Evolutionary conservation across 1,140 invertebrate genomes (phyloP).

Genomic region (Drosophila tristis): DNA sequence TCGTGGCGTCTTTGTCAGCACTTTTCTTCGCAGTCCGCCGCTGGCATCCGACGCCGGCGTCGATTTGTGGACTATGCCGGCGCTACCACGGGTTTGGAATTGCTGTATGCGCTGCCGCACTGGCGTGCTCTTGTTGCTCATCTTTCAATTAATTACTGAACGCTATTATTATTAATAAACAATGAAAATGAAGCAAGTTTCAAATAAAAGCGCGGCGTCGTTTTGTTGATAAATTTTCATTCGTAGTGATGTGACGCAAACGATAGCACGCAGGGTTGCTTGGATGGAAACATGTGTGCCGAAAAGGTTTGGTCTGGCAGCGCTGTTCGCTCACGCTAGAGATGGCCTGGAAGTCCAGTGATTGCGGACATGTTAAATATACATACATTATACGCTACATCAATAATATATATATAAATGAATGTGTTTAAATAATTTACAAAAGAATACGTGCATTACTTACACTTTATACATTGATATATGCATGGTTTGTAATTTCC

Average conservation of each 20-base stretch:
- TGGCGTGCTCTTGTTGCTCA: conserved; percentile 73
- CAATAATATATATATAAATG: no score
- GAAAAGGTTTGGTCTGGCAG: conserved; percentile 10
- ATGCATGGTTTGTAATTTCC: no score
- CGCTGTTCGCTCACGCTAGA: neutral
- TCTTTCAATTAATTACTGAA: conserved; percentile 16
- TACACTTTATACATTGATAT: no score
- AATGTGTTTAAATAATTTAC: no score
- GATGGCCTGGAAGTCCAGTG: neutral
- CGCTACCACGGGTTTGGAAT: conserved; percentile 58
- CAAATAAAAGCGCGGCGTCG: conserved; percentile 72
- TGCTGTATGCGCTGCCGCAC: conserved; percentile 73
- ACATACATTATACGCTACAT: no score
- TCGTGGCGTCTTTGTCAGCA: conserved; percentile 53
- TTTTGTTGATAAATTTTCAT: conserved; percentile 71
- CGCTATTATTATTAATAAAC: conserved; percentile 10
- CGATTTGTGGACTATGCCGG: conserved; percentile 23
- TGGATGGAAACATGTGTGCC: neutral
- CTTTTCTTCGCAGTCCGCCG: conserved; percentile 57
- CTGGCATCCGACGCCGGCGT: conserved; percentile 44
- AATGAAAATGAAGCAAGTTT: conserved; percentile 44
- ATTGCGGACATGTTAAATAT: no score
- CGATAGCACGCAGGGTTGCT: conserved; percentile 43
- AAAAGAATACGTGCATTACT: no score
- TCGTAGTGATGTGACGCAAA: conserved; percentile 35